phyloP scores from a whole-genome alignment of 1,140 invertebrate species.

The Pentalonia nigronervosa region DNA sequence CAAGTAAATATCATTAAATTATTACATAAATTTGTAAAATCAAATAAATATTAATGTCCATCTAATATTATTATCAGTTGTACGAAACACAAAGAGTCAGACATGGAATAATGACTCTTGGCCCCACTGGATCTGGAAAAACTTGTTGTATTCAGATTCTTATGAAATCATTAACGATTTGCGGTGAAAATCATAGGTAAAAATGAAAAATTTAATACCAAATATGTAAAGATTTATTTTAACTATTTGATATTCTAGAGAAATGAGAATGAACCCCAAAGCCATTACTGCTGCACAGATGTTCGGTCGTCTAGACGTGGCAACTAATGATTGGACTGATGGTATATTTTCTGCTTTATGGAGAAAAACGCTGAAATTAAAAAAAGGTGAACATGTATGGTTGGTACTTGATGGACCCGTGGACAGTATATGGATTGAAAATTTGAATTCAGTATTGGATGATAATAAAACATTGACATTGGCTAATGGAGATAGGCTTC shows the following conservation, averaged over 20 bases:
- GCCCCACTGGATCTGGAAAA: constrained; percentile 94
- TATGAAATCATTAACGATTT: constrained; percentile 90
- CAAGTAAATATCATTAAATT: constrained; percentile 69
- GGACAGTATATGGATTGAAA: constrained; percentile 97
- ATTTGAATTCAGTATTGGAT: constrained; percentile 94
- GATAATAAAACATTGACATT: constrained; percentile 94
- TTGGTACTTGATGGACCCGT: constrained; percentile 93
- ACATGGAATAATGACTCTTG: constrained; percentile 96
- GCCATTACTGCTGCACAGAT: constrained; percentile 96
- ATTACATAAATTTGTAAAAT: not conserved
- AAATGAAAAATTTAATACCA: not conserved
- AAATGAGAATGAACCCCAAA: constrained; percentile 98
- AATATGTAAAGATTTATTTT: not conserved
- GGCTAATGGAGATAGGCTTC: constrained; percentile 91
- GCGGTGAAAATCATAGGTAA: constrained; percentile 81
- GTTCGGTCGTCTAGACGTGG: constrained; percentile 94
- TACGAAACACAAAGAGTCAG: constrained; percentile 95
- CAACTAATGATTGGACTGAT: constrained; percentile 98
- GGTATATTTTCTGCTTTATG: constrained; percentile 96
- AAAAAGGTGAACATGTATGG: constrained; percentile 88
- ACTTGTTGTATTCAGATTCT: constrained; percentile 92
- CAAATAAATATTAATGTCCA: not conserved
- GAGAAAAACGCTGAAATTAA: constrained; percentile 90
- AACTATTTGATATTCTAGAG: constrained; percentile 66
- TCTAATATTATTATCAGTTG: constrained; percentile 69